These are phyloP conservation scores for Dromas ardeola DNA, from an alignment of 2,113 vertebrate species.

Conservation along the genomic window DNA sequence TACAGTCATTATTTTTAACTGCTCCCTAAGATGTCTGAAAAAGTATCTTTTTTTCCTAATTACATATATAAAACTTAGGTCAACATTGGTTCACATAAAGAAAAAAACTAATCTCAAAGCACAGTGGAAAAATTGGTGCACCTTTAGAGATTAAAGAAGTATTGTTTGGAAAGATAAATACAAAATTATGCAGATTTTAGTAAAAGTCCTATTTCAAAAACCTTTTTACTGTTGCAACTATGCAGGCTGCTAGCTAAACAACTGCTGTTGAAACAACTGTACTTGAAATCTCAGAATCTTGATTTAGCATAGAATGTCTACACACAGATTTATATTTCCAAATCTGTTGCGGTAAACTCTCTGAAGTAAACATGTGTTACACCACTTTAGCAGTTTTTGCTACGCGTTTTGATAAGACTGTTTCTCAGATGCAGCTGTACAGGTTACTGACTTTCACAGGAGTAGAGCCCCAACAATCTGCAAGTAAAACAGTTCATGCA, in stretches of 20 bases:
- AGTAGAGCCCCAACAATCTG: background rate
- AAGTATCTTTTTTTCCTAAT: background rate
- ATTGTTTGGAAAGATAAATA: background rate
- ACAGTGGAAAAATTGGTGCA: background rate
- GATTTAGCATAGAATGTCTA: background rate
- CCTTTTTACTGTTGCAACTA: background rate
- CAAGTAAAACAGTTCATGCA: background rate
- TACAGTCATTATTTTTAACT: background rate
- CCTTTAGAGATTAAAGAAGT: background rate
- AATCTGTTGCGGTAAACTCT: background rate
- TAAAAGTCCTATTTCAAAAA: background rate
- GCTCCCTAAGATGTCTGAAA: background rate
- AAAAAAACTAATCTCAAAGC: background rate
- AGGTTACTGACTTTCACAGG: background rate
- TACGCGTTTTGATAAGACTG: background rate
- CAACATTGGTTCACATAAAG: background rate
- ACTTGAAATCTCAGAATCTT: background rate
- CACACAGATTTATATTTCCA: background rate
- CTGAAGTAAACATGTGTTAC: background rate
- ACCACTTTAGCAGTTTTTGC: background rate
- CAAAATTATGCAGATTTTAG: background rate
- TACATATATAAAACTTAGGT: background rate
- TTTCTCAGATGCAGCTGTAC: background rate
- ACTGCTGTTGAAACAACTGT: background rate
- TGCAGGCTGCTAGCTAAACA: background rate